Evolutionary conservation across 1,140 invertebrate species (phyloP).

Genomic region (Calliphora vicina): DNA sequence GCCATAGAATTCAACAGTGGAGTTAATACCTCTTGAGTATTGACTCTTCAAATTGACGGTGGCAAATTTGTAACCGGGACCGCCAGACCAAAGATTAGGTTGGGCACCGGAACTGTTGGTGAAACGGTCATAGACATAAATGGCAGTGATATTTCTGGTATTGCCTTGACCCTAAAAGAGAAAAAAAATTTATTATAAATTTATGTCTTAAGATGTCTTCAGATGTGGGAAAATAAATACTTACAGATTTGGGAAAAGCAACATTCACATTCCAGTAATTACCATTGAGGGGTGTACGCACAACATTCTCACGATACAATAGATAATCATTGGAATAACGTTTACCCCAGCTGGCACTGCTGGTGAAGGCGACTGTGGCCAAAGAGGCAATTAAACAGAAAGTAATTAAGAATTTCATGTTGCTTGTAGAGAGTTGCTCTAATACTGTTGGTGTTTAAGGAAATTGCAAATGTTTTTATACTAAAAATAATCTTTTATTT

Average conservation of each 20-base stretch:
- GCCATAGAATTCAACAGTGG: slow-evolving; percentile 36
- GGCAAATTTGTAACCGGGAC: slow-evolving; percentile 43
- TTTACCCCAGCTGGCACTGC: slow-evolving; percentile 49
- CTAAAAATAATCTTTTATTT: neutral
- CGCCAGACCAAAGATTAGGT: slow-evolving; percentile 48
- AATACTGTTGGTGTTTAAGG: neutral
- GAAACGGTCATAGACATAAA: slow-evolving; percentile 54
- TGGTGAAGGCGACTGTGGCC: slow-evolving; percentile 44
- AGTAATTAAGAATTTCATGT: slow-evolving; percentile 46
- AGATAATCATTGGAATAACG: slow-evolving; percentile 43
- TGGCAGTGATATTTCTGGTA: slow-evolving; percentile 44
- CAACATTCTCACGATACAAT: slow-evolving; percentile 46
- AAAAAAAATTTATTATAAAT: too few relatives aligned
- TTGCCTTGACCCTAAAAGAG: slow-evolving; percentile 43
- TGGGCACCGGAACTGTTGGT: slow-evolving; percentile 52
- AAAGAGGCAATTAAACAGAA: slow-evolving; percentile 49
- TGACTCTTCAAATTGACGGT: slow-evolving; percentile 47
- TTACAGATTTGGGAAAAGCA: slow-evolving; percentile 49
- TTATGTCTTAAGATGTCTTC: too few relatives aligned
- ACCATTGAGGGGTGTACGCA: slow-evolving; percentile 48
- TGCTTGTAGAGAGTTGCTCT: neutral
- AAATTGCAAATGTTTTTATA: slow-evolving; percentile 24
- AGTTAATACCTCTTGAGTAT: slow-evolving; percentile 31
- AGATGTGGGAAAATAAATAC: slow-evolving; percentile 22
- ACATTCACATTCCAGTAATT: slow-evolving; percentile 50